These are phyloP conservation scores for Drosophila pallidifrons DNA, from an alignment of 1,140 invertebrate species.

Conservation along the genomic window DNA sequence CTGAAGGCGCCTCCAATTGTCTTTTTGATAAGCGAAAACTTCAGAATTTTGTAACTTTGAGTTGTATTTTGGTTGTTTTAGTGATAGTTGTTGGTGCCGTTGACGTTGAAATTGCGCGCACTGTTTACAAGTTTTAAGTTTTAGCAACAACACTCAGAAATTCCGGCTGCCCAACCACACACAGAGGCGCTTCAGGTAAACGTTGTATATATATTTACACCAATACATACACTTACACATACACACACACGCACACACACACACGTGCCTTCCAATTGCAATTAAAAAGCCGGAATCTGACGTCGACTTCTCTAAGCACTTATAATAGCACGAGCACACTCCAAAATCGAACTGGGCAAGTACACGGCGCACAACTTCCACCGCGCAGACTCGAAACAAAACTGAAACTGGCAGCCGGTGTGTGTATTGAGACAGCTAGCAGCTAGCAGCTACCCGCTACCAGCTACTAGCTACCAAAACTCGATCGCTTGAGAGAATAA, in stretches of 20 bases:
- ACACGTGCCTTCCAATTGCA: conserved; percentile 78
- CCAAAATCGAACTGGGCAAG: conserved; percentile 55
- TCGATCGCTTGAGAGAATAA: conserved; percentile 74
- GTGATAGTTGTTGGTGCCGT: conserved; percentile 7
- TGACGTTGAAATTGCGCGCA: conserved; percentile 42
- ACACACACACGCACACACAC: conserved; percentile 30
- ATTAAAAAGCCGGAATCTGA: conserved; percentile 78
- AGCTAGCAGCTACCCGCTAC: conserved; percentile 4
- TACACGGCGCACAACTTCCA: conserved; percentile 57
- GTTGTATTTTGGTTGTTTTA: background rate
- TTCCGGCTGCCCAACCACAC: conserved; percentile 34
- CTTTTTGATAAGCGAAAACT: conserved; percentile 53
- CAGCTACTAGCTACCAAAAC: conserved; percentile 61
- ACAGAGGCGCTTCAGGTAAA: background rate
- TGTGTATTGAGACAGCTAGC: conserved; percentile 17
- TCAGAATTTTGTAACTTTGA: conserved; percentile 10
- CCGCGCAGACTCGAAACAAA: conserved; percentile 69
- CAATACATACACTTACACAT: background rate
- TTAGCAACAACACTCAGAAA: conserved; percentile 55
- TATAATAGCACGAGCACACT: conserved; percentile 52
- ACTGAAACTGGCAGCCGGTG: conserved; percentile 62
- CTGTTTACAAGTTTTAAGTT: conserved; percentile 55
- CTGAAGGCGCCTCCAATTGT: conserved; percentile 9
- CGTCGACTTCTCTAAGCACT: conserved; percentile 57
- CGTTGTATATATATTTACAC: background rate